phyloP scores from a whole-genome alignment of 2,888 invertebrate genomes.

The Leptogaster cylindrica region DNA sequence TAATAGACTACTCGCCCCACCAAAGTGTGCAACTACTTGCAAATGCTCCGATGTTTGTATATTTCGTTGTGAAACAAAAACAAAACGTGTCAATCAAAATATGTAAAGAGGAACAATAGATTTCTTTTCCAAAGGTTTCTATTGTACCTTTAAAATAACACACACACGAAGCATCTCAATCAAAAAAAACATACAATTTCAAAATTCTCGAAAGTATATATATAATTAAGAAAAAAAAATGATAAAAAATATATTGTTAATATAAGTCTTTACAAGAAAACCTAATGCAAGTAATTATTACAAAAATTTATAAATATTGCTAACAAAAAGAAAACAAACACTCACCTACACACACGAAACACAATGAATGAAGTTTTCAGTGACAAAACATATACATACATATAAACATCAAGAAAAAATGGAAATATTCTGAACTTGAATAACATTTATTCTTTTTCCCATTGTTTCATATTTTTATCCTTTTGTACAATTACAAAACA shows the following conservation, averaged over 20 bases:
- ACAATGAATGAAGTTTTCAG: constrained; percentile 40
- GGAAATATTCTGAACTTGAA: constrained; percentile 32
- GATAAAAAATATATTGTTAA: constrained; percentile 49
- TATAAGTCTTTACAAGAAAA: constrained; percentile 48
- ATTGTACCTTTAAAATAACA: not conserved
- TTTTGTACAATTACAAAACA: not conserved
- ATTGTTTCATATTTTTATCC: not conserved
- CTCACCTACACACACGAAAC: not conserved
- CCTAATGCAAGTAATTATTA: constrained; percentile 42
- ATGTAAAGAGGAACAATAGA: not conserved
- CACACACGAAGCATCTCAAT: constrained; percentile 38
- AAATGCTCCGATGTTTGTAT: constrained; percentile 55
- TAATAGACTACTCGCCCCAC: constrained; percentile 83
- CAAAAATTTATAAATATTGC: constrained; percentile 42
- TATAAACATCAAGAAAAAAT: constrained; percentile 5
- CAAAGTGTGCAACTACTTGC: constrained; percentile 65
- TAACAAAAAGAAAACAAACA: constrained; percentile 24
- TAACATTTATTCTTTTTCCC: not conserved
- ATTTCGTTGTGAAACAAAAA: constrained; percentile 38
- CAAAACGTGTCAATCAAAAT: constrained; percentile 41
- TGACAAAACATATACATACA: constrained; percentile 30
- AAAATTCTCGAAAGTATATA: constrained; percentile 45
- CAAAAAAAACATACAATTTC: constrained; percentile 24
- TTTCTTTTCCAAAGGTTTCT: constrained; percentile 22
- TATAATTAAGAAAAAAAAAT: constrained; percentile 47